Conservation (phyloP, 2,113 vertebrate genomes). For the Corythornis vintsioides region DNA sequence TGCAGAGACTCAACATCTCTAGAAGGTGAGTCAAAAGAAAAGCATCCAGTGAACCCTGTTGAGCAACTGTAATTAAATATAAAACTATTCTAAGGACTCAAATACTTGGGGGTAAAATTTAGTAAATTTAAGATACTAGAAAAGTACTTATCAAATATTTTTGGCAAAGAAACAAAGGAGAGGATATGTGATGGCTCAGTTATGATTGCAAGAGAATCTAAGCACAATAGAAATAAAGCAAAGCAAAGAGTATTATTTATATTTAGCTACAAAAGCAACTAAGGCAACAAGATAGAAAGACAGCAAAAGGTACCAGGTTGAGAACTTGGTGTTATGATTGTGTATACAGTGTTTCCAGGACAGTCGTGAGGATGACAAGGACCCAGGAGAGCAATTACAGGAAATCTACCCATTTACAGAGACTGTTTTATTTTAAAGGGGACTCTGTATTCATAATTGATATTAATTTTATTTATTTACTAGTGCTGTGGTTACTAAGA, state of each 20-base stretch:
- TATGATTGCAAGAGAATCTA: neutral
- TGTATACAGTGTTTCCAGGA: neutral
- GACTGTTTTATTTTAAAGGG: neutral
- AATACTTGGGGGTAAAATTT: neutral
- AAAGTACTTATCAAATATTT: neutral
- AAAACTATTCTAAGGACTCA: neutral
- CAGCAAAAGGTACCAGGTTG: slow-evolving; percentile 11
- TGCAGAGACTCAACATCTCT: neutral
- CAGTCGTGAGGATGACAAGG: neutral
- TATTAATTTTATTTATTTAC: slow-evolving; percentile 39
- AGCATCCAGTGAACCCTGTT: neutral
- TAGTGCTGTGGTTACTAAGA: neutral
- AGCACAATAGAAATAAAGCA: neutral
- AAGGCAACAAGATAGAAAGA: slow-evolving; percentile 2
- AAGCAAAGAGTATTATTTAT: neutral
- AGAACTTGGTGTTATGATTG: neutral
- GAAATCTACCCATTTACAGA: slow-evolving; percentile 42
- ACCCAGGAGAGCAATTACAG: neutral
- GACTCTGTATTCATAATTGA: neutral
- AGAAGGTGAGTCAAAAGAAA: slow-evolving; percentile 12
- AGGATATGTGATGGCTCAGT: neutral
- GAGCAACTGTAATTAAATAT: neutral
- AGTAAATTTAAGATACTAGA: neutral
- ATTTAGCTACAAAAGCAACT: neutral
- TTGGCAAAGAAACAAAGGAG: neutral